phyloP scores from a whole-genome alignment of 92 coral and sea anemone species.

The Scolanthus callimorphus region DNA sequence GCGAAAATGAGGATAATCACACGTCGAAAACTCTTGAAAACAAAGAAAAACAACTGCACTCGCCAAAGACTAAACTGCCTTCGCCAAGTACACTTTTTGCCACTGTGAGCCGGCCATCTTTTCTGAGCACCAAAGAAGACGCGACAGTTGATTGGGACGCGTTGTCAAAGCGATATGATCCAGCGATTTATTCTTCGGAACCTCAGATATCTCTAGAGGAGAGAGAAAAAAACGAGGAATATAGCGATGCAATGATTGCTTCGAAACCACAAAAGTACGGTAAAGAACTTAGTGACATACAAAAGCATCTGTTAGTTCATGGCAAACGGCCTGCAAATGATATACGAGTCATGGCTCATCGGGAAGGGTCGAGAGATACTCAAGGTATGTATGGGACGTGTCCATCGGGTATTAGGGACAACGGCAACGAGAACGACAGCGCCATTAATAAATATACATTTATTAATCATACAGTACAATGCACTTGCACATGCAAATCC shows the following conservation, averaged over 20 bases:
- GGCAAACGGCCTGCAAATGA: slow-evolving; percentile 70
- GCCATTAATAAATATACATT: too few species aligned
- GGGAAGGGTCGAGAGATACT: slow-evolving; percentile 17
- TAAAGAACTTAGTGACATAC: slow-evolving; percentile 83
- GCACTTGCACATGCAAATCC: too few species aligned
- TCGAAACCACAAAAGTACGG: slow-evolving; percentile 86
- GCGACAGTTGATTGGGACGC: slow-evolving; percentile 76
- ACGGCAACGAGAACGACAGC: too few species aligned
- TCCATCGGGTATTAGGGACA: background rate
- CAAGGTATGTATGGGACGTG: slow-evolving; percentile 13
- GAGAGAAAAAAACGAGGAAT: slow-evolving; percentile 62
- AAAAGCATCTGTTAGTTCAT: slow-evolving; percentile 82
- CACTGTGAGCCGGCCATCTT: slow-evolving; percentile 87
- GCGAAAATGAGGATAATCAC: slow-evolving; percentile 34
- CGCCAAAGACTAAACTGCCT: slow-evolving; percentile 65
- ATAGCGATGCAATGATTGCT: slow-evolving; percentile 77
- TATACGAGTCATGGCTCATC: slow-evolving; percentile 50
- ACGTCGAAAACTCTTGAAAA: background rate
- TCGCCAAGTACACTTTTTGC: slow-evolving; percentile 93
- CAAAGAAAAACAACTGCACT: slow-evolving; percentile 3
- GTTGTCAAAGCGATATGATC: slow-evolving; percentile 85
- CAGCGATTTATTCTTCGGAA: slow-evolving; percentile 45
- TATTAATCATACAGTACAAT: too few species aligned
- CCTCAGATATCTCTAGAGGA: slow-evolving; percentile 65
- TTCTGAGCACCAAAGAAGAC: slow-evolving; percentile 71